Conservation (phyloP, 2,797 vertebrate species). For the Podargus strigoides region DNA sequence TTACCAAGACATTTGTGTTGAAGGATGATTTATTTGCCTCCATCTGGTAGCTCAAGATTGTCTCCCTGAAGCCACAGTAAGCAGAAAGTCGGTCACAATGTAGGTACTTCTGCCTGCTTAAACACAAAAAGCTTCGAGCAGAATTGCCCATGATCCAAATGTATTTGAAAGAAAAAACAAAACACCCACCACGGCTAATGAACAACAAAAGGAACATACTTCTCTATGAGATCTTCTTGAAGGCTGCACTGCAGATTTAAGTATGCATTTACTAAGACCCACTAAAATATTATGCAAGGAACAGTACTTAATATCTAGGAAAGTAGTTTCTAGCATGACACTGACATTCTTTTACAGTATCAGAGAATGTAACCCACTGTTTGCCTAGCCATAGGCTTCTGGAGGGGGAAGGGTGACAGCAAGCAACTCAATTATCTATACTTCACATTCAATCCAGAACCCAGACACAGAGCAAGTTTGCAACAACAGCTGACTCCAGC, state of each 20-base stretch:
- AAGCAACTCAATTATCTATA: background rate
- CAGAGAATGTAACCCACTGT: background rate
- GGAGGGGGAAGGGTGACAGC: background rate
- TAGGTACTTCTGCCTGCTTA: background rate
- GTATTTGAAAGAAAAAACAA: background rate
- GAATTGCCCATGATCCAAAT: background rate
- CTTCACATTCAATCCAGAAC: background rate
- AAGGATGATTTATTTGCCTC: background rate
- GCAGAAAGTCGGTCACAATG: background rate
- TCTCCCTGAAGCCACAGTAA: background rate
- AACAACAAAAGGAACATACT: background rate
- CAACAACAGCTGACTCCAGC: background rate
- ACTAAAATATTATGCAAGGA: background rate
- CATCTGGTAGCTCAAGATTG: background rate
- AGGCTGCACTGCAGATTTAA: background rate
- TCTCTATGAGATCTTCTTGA: background rate
- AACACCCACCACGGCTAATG: background rate
- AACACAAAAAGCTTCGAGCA: background rate
- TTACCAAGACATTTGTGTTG: background rate
- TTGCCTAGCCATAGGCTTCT: background rate
- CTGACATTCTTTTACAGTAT: background rate
- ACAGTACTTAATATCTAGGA: background rate
- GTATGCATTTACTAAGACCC: background rate
- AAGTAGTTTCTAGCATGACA: background rate
- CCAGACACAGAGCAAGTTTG: background rate